Base-by-base conservation (phyloP, 2,113 vertebrate genomes). In the Laticauda laticaudata region DNA sequence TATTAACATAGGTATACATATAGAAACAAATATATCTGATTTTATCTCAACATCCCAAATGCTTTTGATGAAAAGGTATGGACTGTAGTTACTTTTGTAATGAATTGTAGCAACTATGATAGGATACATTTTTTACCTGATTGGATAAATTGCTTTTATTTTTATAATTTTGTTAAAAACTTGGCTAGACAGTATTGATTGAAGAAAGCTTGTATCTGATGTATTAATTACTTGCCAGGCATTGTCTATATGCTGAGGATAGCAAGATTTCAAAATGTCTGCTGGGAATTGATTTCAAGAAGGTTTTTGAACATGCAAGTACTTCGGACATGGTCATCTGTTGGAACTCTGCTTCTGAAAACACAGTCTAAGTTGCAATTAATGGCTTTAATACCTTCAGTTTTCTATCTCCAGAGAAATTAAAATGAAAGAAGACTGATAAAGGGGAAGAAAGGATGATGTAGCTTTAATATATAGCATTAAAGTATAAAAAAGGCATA, bases 151-250 rank as follows among this genome's bases (percentile, higher is more conserved):
- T 87, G 51, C 87, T 90, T 93, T 90, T 89, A 93, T 87, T 93
- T 93, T 86, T 81, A 90, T 93, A 93, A 90, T 93, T 93, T 93
- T 86, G 55, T 90, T 86, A 93, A 93, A 90, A 89, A 93, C 75
- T 34, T 90, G 92, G 56, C 89, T 90, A 87, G 89, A 93, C 89
- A 0, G 45, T 90, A 93, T 93, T 11, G 88, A 93, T 90, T 81
- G 86, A 53, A 86, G 75, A 87, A 86, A 64, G 92, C 55, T 48
- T 53, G 89, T 90, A 93, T 61, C 75, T 90, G 89, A 93, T 93
- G 90, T 90, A 86, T 93, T 81, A 90, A 56, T 90, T 90, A 87
- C 89, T 90, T 55, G 75, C 3, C 81, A 64, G 56, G 56, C 92
- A 90, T 64, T 64, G 86, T 87, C 48, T 85, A 90, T 90, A 90